A percentile compares a stretch with the other conserved stretches of the same genome.
Evolutionary conservation across 2,888 invertebrate species (phyloP).

Genomic region (Noctua janthina): DNA sequence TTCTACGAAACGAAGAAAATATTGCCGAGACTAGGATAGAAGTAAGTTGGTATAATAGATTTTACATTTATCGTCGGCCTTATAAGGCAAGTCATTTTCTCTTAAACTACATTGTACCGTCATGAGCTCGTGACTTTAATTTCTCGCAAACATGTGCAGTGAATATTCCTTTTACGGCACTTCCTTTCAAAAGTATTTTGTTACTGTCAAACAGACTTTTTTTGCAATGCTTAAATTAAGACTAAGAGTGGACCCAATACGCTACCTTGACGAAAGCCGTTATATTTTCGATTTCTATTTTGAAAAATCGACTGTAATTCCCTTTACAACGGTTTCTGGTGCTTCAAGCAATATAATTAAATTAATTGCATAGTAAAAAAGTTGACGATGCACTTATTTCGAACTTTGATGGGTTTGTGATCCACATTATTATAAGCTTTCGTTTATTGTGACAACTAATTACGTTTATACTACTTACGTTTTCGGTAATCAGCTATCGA

Average conservation of each 20-base stretch:
- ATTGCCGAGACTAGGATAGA: constrained; percentile 87
- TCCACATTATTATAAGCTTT: constrained; percentile 5
- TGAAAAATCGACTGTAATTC: neutral
- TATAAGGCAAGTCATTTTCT: neutral
- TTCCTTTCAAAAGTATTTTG: neutral
- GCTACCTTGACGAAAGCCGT: neutral
- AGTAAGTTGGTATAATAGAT: constrained; percentile 71
- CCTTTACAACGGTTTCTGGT: neutral
- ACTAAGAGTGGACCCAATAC: neutral
- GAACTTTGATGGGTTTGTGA: neutral
- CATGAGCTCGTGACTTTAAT: neutral
- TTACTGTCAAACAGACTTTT: neutral
- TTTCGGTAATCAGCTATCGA: neutral
- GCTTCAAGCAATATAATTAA: neutral
- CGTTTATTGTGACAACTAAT: neutral
- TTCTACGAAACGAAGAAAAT: constrained; percentile 85
- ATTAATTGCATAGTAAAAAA: neutral
- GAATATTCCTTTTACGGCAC: constrained; percentile 6
- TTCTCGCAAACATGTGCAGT: neutral
- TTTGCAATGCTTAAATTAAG: neutral
- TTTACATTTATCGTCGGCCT: neutral
- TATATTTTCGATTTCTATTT: neutral
- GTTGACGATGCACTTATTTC: neutral
- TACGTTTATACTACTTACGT: neutral
- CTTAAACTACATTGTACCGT: neutral